Percentiles rank a stretch among this genome's conserved stretches.
These are phyloP conservation scores for Trichogramma pretiosum DNA, from an alignment of 1,140 invertebrate species.

Conservation along the genomic window DNA sequence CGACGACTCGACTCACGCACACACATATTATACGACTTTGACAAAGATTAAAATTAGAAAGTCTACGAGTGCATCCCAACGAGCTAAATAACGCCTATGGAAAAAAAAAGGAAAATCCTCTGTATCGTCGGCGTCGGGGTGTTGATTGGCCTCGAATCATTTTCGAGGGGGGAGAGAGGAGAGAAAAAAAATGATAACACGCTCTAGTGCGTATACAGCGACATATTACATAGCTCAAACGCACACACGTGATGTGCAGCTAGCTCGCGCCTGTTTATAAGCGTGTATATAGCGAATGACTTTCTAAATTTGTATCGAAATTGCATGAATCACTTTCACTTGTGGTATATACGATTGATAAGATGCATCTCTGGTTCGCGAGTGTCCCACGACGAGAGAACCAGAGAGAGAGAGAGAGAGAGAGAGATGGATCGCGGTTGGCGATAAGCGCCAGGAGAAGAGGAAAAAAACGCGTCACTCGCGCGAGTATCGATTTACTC, in stretches of 20 bases:
- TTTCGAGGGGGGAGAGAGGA: background rate
- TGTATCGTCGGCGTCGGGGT: background rate
- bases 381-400: background rate
- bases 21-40: no score
- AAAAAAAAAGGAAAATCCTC: background rate
- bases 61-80: no score
- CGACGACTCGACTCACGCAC: no score
- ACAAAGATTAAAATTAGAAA: conserved; percentile 18
- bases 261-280: background rate
- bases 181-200: background rate
- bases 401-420: background rate
- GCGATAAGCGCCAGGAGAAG: no score
- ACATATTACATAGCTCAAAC: no score
- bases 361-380: conserved; percentile 13
- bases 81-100: no score
- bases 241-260: background rate
- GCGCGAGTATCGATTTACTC: no score
- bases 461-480: no score
- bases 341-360: conserved; percentile 22
- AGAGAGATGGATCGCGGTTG: background rate
- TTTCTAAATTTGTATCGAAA: conserved; percentile 38
- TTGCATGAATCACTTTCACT: conserved; percentile 30
- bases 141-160: no score
- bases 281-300: conserved; percentile 7
- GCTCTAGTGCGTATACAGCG: no score